Percentiles rank a stretch among this genome's conserved stretches.
These are phyloP conservation scores for Pantherophis guttatus DNA, from an alignment of 2,113 vertebrate species.

Conservation along the genomic window DNA sequence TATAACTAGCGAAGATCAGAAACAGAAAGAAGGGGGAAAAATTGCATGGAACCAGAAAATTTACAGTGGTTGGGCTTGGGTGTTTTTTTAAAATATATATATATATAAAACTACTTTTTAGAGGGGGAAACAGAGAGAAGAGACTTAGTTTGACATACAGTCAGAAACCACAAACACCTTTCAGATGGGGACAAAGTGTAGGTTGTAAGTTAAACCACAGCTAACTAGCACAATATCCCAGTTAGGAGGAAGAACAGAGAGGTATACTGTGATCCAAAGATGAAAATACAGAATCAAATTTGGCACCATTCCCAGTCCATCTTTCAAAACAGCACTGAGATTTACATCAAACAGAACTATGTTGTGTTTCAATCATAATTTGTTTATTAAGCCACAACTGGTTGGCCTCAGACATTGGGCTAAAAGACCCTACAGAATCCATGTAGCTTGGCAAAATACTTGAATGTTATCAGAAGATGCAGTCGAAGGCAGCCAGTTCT, in stretches of 20 bases:
- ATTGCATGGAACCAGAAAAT: constrained; percentile 74
- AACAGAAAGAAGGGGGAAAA: constrained; percentile 64
- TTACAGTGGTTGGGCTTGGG: constrained; percentile 69
- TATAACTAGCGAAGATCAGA: constrained; percentile 77
- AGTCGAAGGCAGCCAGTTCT: background rate
- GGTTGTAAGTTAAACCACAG: constrained; percentile 31
- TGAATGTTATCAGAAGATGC: background rate
- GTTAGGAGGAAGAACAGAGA: constrained; percentile 17
- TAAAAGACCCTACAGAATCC: background rate
- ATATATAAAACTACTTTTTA: constrained; percentile 65
- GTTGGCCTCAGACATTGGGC: background rate
- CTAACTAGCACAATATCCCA: background rate
- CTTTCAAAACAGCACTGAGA: background rate
- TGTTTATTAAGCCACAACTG: background rate
- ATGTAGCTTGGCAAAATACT: background rate
- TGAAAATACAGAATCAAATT: constrained; percentile 16
- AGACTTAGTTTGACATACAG: constrained; percentile 60
- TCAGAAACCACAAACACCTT: constrained; percentile 51
- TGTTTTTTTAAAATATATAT: constrained; percentile 18
- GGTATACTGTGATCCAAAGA: background rate
- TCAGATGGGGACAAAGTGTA: constrained; percentile 40
- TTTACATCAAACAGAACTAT: background rate
- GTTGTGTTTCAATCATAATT: background rate
- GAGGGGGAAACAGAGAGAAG: constrained; percentile 34
- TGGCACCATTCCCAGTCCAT: background rate